Base-by-base conservation (phyloP, 2,113 vertebrate genomes). In the Stercorarius parasiticus region DNA sequence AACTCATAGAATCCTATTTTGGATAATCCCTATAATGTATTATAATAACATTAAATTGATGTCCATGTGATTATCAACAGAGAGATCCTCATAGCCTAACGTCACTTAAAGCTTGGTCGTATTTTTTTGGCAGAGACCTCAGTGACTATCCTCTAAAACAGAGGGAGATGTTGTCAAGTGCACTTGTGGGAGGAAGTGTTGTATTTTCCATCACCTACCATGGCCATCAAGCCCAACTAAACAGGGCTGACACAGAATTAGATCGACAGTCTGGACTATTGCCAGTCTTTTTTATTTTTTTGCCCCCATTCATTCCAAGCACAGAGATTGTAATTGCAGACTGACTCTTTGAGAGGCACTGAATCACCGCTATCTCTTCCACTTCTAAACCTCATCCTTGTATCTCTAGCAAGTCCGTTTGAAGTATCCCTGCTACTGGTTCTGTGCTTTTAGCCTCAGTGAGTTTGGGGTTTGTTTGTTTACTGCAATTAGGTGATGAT, bases 291-390 rank as follows among this genome's bases (percentile, higher is more conserved):
- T 58, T 45, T 84, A 23, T 61, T 66, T 79, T 84, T 86, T 59
- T 76, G 11, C 34, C 49, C 80, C 49, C 77, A 91, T 97, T 96
- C 96, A 95, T 95, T 91, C 65, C 65, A 87, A 91, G 58, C 47
- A 15, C 52, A 49, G 88, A 64, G 86, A 73, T 13, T 87, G 65
- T 94, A 93, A 72, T 80, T 95, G 42, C 59, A 93, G 83, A 59
- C 83, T 74, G 38, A 59, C 47, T 92, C 65, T 93, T 77, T 88
- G 40, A 88, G 93, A 90, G 62, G 65, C 83, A 90, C 43, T 93
- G 93, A 95, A 42, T 95, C 88, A 92, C 94, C 81, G 58, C 50
- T 93, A 69, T 69, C 88, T 92, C 13, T 79, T 91, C 45, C 53
- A n/a, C 43, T 87, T 61, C 78, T 86, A 82, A 82, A 73, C 58